These are phyloP conservation scores for Toxotes chatareus DNA, from an alignment of 2,113 vertebrate species.

Conservation along the genomic window DNA sequence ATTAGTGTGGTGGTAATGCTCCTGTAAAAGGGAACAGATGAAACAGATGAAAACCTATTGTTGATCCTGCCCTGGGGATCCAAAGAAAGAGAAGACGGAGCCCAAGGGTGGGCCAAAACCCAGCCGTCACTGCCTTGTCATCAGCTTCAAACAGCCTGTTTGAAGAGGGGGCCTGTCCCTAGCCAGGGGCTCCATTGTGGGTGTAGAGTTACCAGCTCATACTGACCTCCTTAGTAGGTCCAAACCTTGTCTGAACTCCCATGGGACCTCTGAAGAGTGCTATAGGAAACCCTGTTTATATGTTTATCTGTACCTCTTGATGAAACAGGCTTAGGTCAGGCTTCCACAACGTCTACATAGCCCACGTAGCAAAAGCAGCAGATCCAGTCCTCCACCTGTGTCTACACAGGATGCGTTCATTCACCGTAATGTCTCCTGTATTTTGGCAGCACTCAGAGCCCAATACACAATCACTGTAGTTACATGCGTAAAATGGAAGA, in stretches of 20 bases:
- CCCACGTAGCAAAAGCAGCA: neutral
- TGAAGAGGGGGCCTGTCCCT: constrained; percentile 78
- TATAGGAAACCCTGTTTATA: constrained; percentile 53
- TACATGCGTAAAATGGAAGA: neutral
- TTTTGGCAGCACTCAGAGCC: neutral
- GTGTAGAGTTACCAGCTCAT: constrained; percentile 78
- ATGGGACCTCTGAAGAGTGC: constrained; percentile 47
- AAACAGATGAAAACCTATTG: constrained; percentile 75
- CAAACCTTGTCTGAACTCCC: constrained; percentile 50
- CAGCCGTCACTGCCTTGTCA: constrained; percentile 79
- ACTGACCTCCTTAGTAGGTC: constrained; percentile 61
- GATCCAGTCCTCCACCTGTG: neutral
- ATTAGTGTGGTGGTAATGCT: constrained; percentile 46
- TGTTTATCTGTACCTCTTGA: constrained; percentile 57
- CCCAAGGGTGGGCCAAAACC: constrained; percentile 64
- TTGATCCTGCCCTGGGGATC: constrained; percentile 74
- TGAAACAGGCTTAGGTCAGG: constrained; percentile 50
- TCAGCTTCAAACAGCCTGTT: constrained; percentile 82
- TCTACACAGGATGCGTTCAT: neutral
- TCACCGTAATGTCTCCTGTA: neutral
- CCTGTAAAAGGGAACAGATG: constrained; percentile 63
- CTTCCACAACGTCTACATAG: constrained; percentile 30
- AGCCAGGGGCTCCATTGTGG: constrained; percentile 67
- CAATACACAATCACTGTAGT: neutral
- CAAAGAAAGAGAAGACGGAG: constrained; percentile 68